These are phyloP conservation scores for Prunella fulvescens DNA, from an alignment of 2,113 vertebrate species.

Conservation along the genomic window DNA sequence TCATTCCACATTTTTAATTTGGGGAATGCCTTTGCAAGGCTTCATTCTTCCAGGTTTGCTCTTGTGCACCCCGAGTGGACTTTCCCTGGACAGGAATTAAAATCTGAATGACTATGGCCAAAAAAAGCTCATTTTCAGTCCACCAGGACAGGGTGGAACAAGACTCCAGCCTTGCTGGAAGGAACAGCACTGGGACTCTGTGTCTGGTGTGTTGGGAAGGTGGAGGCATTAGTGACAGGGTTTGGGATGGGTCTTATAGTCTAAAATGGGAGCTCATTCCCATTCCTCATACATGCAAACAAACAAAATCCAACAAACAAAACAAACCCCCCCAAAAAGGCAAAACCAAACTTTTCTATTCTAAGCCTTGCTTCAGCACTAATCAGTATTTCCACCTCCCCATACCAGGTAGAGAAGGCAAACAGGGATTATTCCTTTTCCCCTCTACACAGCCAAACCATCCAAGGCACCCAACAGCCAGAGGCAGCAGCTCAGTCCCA, in stretches of 20 bases:
- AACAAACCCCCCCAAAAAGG: neutral
- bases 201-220: neutral
- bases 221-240: accelerated
- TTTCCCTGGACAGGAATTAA: neutral
- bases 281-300: neutral
- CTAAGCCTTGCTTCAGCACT: neutral
- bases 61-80: neutral
- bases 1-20: neutral
- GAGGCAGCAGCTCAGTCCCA: neutral
- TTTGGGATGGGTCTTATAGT: neutral
- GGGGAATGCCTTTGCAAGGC: neutral
- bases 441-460: neutral
- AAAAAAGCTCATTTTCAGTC: neutral
- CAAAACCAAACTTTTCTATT: neutral
- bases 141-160: accelerated
- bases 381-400: neutral
- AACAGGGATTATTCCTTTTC: neutral
- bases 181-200: neutral
- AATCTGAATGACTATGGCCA: neutral
- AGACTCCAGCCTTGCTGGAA: neutral
- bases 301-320: neutral
- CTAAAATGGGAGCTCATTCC: neutral
- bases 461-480: neutral
- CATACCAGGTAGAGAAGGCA: neutral
- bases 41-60: neutral